Evolutionary conservation across 2,113 vertebrate species (phyloP).

Genomic region (Zosterops japonicus): DNA sequence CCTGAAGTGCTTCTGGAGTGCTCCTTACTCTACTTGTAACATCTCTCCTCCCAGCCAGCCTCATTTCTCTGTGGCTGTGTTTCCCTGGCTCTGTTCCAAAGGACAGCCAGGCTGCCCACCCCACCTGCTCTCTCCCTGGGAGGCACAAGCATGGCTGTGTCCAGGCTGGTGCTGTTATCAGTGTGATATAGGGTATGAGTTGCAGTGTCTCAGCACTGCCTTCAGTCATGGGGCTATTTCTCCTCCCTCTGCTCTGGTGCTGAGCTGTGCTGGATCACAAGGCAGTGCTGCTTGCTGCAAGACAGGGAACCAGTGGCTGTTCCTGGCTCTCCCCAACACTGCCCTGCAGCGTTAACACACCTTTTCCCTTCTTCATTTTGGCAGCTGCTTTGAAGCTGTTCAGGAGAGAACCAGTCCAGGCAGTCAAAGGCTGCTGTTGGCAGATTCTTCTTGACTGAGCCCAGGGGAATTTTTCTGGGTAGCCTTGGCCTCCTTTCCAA

Average conservation of each 20-base stretch:
- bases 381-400: conserved; percentile 13
- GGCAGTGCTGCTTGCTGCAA: not conserved
- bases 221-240: rapidly evolving
- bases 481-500: not conserved
- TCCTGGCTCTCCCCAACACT: not conserved
- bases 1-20: not conserved
- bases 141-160: rapidly evolving
- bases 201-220: not conserved
- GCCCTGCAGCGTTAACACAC: not conserved
- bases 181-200: rapidly evolving
- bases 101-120: not conserved
- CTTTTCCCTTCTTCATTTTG: not conserved
- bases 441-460: not conserved
- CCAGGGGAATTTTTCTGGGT: not conserved
- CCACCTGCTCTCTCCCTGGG: not conserved
- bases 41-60: not conserved
- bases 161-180: not conserved
- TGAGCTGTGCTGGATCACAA: not conserved
- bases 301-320: not conserved
- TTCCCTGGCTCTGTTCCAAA: rapidly evolving
- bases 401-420: conserved; percentile 36
- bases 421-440: conserved; percentile 21
- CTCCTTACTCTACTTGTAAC: not conserved
- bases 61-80: not conserved
- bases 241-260: not conserved